A percentile compares a stretch with the other conserved stretches of the same genome.
Evolutionary conservation across 2,888 invertebrate genomes (phyloP).

Genomic region (Mystacides longicornis): DNA sequence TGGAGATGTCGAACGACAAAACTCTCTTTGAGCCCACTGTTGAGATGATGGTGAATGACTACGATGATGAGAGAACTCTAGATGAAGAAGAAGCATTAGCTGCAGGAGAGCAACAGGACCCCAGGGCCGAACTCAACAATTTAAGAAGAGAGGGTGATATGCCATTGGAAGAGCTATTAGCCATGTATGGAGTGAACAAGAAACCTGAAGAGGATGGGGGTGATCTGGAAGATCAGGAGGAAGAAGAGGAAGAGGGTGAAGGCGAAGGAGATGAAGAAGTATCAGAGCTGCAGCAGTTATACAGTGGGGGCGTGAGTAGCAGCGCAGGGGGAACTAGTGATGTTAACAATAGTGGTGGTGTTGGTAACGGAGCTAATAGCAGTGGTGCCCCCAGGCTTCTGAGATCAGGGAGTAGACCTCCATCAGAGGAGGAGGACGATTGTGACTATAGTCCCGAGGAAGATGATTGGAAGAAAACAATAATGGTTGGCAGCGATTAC

Average conservation of each 20-base stretch:
- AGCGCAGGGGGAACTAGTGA: conserved; percentile 32
- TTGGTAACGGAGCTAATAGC: conserved; percentile 33
- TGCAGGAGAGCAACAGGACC: conserved; percentile 75
- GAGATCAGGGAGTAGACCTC: conserved; percentile 61
- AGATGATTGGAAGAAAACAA: conserved; percentile 87
- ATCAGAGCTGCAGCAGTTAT: conserved; percentile 92
- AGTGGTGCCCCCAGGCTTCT: conserved; percentile 44
- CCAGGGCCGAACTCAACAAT: conserved; percentile 81
- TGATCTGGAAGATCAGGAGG: conserved; percentile 27
- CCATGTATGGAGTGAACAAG: conserved; percentile 72
- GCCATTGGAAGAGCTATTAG: conserved; percentile 88
- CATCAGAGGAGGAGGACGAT: conserved; percentile 77
- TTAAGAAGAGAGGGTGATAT: conserved; percentile 92
- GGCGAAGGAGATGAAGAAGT: conserved; percentile 56
- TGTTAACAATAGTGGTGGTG: conserved; percentile 28
- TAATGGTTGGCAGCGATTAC: conserved; percentile 91
- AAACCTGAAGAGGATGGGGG: conserved; percentile 27
- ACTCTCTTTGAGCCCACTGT: conserved; percentile 83
- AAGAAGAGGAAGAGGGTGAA: conserved; percentile 31
- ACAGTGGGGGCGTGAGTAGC: conserved; percentile 27
- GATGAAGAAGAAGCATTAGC: conserved; percentile 96
- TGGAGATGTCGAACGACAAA: conserved; percentile 48
- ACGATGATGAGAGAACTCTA: conserved; percentile 92
- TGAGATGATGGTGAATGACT: conserved; percentile 96
- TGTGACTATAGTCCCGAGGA: conserved; percentile 78